Evolutionary conservation across 2,888 invertebrate species (phyloP), one percentile per base, ranked within the genome.

Genomic region (Eupithecia centaureata): DNA sequence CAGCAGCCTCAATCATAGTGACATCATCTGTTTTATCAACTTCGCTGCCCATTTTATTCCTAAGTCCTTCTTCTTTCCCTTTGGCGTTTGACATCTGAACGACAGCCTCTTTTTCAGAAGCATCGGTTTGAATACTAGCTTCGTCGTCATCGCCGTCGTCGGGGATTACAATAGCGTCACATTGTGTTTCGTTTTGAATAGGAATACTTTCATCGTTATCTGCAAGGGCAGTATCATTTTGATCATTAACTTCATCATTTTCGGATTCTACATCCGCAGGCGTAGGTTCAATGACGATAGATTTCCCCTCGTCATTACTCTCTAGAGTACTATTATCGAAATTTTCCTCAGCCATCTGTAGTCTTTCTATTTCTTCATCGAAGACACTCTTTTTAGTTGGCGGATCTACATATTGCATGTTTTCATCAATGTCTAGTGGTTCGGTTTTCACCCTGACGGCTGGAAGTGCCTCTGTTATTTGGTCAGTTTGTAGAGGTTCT

Each of bases 361-460:
- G 32, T 27, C 70, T 72, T 65, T 73, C 71, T 63, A 71, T 73
- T 62, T 70, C 70, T 18, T 66, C 72, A 18, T 72, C 64, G 25
- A 65, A 72, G 59, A 68, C 68, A 33, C 60, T 73, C 32, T 61
- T 61, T 66, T 51, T 65, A 33, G 69, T 51, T 28, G 62, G 56
- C 27, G 67, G 57, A 35, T 61, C 62, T 33, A 67, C 61, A 8
- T 66, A 38, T 42, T 63, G 47, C 27, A 65, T 22, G 22, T 57
- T 51, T 30, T 73, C 72, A 3, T 60, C 59, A n/a, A 38, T 22
- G 8, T 76, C 75, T 32, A 70, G 47, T 8, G 80, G 81, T 71
- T 80, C 81, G 2, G 72, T 68, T 74, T 75, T 82, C 4, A 83
- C 65, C 69, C 69, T 72, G 18, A 72, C 67, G 25, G 47, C 52